phyloP scores from a whole-genome alignment of 2,888 invertebrate genomes.

The Plagodis dolabraria region DNA sequence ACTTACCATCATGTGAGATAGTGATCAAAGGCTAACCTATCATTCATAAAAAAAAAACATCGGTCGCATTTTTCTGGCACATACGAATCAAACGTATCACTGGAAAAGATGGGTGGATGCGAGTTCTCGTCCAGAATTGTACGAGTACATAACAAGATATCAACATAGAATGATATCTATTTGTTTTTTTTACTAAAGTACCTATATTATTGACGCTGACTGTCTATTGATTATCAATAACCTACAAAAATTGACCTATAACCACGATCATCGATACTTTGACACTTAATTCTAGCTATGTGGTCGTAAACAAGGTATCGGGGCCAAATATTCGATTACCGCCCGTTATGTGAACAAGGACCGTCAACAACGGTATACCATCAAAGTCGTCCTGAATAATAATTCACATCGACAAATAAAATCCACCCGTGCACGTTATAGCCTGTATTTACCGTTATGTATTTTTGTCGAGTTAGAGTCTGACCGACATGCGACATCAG shows the following conservation, averaged over 20 bases:
- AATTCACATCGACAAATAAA: constrained; percentile 62
- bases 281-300: constrained; percentile 41
- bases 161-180: too few species aligned
- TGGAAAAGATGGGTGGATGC: too few species aligned
- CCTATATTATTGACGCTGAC: neutral
- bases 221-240: neutral
- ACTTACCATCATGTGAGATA: too few species aligned
- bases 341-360: constrained; percentile 65
- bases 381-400: constrained; percentile 69
- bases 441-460: constrained; percentile 46
- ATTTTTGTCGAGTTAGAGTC: constrained; percentile 14
- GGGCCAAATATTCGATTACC: constrained; percentile 57
- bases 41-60: too few species aligned
- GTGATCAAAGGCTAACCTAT: too few species aligned
- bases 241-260: constrained; percentile 1
- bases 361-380: constrained; percentile 56
- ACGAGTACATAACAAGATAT: too few species aligned
- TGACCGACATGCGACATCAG: neutral
- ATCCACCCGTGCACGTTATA: constrained; percentile 38
- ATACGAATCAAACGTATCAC: too few species aligned
- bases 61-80: too few species aligned
- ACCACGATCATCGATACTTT: constrained; percentile 1
- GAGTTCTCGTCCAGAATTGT: too few species aligned
- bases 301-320: constrained; percentile 46
- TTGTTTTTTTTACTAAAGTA: neutral